Evolutionary conservation across 2,113 vertebrate genomes (phyloP), one percentile per base, ranked within the genome.

Genomic region (Epinephelus moara): DNA sequence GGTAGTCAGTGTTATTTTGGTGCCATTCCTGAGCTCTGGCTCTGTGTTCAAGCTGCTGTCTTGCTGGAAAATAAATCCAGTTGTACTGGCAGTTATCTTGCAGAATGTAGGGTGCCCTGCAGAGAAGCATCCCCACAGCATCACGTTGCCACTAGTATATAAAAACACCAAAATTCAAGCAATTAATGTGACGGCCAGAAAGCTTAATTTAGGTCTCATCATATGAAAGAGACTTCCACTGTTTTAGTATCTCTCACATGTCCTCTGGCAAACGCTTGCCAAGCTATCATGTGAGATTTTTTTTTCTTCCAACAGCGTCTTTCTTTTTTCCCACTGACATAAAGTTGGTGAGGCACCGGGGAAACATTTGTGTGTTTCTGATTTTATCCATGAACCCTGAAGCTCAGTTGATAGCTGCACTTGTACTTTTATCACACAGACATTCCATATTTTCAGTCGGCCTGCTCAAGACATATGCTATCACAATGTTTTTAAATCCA

Each of bases 241-340:
- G 33, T 70, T 80, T n/a, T n/a, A 27, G 12, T 66, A 55, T 66
- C 61, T 67, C 15, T 49, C 19, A 60, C 56, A 37, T 68, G 76
- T 52, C 64, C 85, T 40, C 4, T 11, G 33, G 64, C 55, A 60
- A 79, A 80, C 2, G 9, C 17, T 47, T 50, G 49, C 60, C 63
- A 78, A 75, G 17, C 47, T 10, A 56, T 91, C 84, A 87, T 87
- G 80, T 81, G 85, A 87, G 23, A 10, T 4, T 12, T 33, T 27
- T 30, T 30, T 21, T 15, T 2, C 70, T 23, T 27, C 52, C 15
- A 53, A 49, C 55, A 57, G 53, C 8, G 2, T 25, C 45, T 72
- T 21, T 30, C 67, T 59, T 50, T 61, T 70, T 67, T 75, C 4
- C 23, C 0, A 27, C 21, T 10, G 45, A 14, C 17, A 66, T 25